Evolutionary conservation across 2,113 vertebrate genomes (phyloP), one percentile per base, ranked within the genome.

Genomic region (Uropsilus gracilis): DNA sequence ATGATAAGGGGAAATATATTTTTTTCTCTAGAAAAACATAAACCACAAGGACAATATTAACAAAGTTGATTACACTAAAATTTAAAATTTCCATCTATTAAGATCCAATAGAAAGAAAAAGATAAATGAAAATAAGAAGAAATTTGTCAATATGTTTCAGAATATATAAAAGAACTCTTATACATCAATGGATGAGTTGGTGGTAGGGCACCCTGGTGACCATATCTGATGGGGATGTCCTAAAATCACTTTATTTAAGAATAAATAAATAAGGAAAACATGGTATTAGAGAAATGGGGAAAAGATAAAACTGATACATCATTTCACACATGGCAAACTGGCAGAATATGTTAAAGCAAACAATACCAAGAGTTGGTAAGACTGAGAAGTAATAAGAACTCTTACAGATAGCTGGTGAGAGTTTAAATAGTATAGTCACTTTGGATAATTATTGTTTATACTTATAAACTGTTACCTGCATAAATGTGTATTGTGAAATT

Each of bases 271-370:
- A 89, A 69, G 57, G 85, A 50, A 83, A 83, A 50, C 6, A 59
- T 44, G 30, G 46, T 61, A 75, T 53, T n/a, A 50, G 32, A 73
- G 83, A 66, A 88, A 24, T 18, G 10, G n/a, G 13, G 32, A 61
- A 69, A 69, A 18, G 37, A 42, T 76, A 77, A 88, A 76, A 50
- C 9, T 53, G 6, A 61, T 32, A 71, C 5, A 39, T 18, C 30
- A 89, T 77, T 76, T 92, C 42, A 84, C 50, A 95, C 42, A 32
- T 32, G 78, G 32, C 69, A 85, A 85, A 85, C 44, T 72, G 20
- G 11, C 17, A 69, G 55, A 63, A 89, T 77, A 26, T 26, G 53
- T 48, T 55, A 55, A 92, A 72, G 20, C 63, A 46, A 50, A 76
- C 9, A 89, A 46, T 86, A 72, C 30, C 46, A 39, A 77, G 44